Conservation (phyloP, 2,888 invertebrate genomes). For the Stenodema calcarata region DNA sequence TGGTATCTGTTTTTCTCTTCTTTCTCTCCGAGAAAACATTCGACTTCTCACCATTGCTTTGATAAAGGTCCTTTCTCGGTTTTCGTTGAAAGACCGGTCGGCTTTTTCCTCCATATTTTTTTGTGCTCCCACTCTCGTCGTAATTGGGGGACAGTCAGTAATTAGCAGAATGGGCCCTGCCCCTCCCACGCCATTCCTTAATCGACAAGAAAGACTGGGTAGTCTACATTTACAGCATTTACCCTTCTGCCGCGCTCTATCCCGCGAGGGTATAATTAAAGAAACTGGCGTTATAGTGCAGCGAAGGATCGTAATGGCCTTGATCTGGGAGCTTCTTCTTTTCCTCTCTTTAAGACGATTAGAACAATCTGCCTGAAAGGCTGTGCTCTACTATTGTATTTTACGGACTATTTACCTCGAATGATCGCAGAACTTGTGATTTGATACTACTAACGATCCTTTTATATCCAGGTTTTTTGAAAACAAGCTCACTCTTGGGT, state of each 20-base stretch:
- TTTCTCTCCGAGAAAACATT: too few relatives aligned
- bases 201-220: conserved; percentile 1
- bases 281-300: not conserved
- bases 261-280: not conserved
- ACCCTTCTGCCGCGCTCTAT: not conserved
- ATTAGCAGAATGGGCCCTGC: not conserved
- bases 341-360: not conserved
- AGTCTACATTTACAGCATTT: not conserved
- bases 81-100: too few relatives aligned
- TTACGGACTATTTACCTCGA: not conserved
- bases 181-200: not conserved
- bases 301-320: not conserved
- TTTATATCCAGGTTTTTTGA: too few relatives aligned
- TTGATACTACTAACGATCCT: too few relatives aligned
- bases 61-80: too few relatives aligned
- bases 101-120: not conserved
- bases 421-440: not conserved
- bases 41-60: too few relatives aligned
- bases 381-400: not conserved
- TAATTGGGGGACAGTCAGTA: not conserved
- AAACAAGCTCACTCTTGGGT: too few relatives aligned
- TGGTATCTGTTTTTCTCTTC: too few relatives aligned
- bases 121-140: not conserved
- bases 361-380: not conserved
- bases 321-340: not conserved